Percentiles rank a stretch among this genome's conserved stretches.
phyloP scores from a whole-genome alignment of 1,140 invertebrate genomes.

The Trachymyrmex septentrionalis region DNA sequence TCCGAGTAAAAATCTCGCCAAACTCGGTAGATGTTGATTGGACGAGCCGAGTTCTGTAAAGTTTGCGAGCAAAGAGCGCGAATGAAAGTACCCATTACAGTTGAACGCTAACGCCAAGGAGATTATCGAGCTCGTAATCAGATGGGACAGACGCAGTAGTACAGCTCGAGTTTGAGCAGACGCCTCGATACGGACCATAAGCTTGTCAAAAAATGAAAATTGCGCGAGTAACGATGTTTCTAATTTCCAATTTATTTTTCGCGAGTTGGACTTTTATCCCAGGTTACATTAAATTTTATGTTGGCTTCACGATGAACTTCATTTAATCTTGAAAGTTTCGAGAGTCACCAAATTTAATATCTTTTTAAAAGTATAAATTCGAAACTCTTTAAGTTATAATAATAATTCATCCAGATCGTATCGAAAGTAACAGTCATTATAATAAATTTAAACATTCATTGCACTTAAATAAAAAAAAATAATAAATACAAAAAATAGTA shows the following conservation, averaged over 20 bases:
- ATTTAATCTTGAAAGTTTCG: conserved; percentile 37
- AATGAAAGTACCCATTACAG: conserved; percentile 43
- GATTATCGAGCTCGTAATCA: conserved; percentile 56
- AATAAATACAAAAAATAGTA: background rate
- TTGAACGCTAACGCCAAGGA: conserved; percentile 40
- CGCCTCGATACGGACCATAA: background rate
- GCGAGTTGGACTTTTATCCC: conserved; percentile 44
- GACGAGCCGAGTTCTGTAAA: conserved; percentile 50
- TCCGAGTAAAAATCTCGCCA: conserved; percentile 46
- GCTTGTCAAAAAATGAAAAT: conserved; percentile 9
- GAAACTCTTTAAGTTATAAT: conserved; percentile 20
- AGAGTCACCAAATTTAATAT: conserved; percentile 35
- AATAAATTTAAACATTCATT: background rate
- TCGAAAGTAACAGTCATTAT: background rate
- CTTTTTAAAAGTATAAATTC: conserved; percentile 35
- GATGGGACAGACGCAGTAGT: conserved; percentile 37
- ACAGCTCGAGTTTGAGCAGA: conserved; percentile 47
- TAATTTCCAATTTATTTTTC: conserved; percentile 28
- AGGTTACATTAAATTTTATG: conserved; percentile 25
- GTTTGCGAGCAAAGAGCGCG: conserved; percentile 37
- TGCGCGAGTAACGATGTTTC: conserved; percentile 1
- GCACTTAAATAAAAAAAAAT: background rate
- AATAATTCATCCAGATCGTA: conserved; percentile 9
- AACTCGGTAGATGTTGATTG: conserved; percentile 41
- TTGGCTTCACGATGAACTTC: background rate